These are phyloP conservation scores for Drosophila paucipuncta DNA, from an alignment of 2,888 invertebrate genomes.

Conservation along the genomic window DNA sequence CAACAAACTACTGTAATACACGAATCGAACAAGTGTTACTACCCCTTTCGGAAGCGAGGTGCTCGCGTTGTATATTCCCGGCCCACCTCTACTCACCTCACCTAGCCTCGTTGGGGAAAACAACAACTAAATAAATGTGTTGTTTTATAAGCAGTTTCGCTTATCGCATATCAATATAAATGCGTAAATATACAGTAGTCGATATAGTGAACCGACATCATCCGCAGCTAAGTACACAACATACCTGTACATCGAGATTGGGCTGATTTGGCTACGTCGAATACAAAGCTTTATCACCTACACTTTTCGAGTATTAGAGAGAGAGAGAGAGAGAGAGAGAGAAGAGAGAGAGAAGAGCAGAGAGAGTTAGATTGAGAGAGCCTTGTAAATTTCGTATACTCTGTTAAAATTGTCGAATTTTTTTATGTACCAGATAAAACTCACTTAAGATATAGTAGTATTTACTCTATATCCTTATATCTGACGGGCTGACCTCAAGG, in stretches of 20 bases:
- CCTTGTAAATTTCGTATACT: slow-evolving; percentile 45
- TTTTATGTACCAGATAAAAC: neutral
- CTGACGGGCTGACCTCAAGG: neutral
- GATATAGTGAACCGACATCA: slow-evolving; percentile 70
- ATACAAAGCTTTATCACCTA: slow-evolving; percentile 44
- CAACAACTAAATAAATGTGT: slow-evolving; percentile 79
- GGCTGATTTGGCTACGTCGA: neutral
- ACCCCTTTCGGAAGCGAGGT: slow-evolving; percentile 42
- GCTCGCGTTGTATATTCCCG: slow-evolving; percentile 21
- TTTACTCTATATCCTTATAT: neutral
- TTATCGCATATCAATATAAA: slow-evolving; percentile 81
- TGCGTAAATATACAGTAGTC: slow-evolving; percentile 83
- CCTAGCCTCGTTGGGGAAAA: slow-evolving; percentile 36
- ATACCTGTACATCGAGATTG: slow-evolving; percentile 18
- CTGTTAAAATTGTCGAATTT: neutral
- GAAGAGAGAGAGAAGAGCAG: neutral
- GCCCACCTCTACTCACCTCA: neutral
- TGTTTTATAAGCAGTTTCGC: slow-evolving; percentile 80
- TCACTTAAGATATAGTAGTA: no score
- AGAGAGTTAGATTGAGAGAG: slow-evolving; percentile 2
- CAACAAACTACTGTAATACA: slow-evolving; percentile 81
- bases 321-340: neutral
- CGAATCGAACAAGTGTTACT: slow-evolving; percentile 79
- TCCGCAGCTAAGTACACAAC: slow-evolving; percentile 53
- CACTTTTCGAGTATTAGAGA: neutral